Conservation (phyloP, 2,888 invertebrate genomes). For the Nemotelus pantherinus region DNA sequence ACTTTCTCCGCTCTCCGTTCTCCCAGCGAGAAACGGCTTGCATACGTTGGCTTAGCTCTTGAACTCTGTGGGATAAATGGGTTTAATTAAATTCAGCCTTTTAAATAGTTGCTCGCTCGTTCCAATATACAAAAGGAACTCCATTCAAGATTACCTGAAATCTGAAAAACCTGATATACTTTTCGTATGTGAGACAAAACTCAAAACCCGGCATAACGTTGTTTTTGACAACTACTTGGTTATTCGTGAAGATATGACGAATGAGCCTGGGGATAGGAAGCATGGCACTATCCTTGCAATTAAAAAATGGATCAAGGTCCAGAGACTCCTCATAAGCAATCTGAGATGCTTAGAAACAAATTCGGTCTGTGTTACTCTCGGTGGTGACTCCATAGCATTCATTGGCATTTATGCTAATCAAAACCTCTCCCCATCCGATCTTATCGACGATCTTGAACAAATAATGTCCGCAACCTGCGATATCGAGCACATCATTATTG, state of each 20-base stretch:
- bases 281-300: too few species aligned
- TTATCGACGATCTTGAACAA: too few species aligned
- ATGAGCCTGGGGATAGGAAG: too few species aligned
- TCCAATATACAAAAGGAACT: not conserved
- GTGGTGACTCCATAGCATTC: too few species aligned
- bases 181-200: not conserved
- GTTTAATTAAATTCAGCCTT: not conserved
- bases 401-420: too few species aligned
- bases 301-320: too few species aligned
- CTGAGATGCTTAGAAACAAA: too few species aligned
- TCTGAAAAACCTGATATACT: conserved; percentile 4
- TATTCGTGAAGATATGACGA: not conserved
- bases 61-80: not conserved
- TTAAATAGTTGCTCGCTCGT: not conserved
- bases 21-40: not conserved
- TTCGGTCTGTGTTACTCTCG: too few species aligned
- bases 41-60: not conserved
- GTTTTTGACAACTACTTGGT: not conserved
- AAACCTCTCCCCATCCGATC: too few species aligned
- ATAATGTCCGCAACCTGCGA: too few species aligned
- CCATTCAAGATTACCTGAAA: not conserved
- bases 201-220: not conserved
- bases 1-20: not conserved
- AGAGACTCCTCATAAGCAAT: too few species aligned
- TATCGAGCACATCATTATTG: too few species aligned